Evolutionary conservation across 2,797 vertebrate species (phyloP).

Genomic region (Rallus crepitans): DNA sequence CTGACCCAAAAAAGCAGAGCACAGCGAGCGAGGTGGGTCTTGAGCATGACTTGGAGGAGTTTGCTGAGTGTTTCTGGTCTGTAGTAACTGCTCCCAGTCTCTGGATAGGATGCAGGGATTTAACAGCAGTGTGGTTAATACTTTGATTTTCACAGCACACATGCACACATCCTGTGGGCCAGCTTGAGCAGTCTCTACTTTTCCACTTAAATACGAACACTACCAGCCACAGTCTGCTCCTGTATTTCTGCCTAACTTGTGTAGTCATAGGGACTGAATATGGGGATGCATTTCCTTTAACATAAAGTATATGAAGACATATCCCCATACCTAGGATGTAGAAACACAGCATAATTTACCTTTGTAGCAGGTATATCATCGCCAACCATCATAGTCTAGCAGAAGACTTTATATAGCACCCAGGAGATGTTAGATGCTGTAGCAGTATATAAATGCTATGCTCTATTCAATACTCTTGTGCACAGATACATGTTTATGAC

Average conservation of each 20-base stretch:
- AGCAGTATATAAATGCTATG: not conserved
- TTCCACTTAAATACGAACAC: not conserved
- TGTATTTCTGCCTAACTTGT: not conserved
- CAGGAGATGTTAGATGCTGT: not conserved
- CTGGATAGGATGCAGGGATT: not conserved
- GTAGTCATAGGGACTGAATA: not conserved
- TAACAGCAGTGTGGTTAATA: not conserved
- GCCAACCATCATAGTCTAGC: not conserved
- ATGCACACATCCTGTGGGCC: not conserved
- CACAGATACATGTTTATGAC: not conserved
- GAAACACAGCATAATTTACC: not conserved
- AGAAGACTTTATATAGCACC: not conserved
- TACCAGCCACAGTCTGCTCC: not conserved
- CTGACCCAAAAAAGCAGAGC: not conserved
- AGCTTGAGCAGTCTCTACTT: not conserved
- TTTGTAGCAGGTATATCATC: not conserved
- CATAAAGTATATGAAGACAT: not conserved
- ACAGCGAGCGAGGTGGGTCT: accelerated
- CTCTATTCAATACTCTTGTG: not conserved
- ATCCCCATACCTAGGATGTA: not conserved
- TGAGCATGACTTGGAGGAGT: not conserved
- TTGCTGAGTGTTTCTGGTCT: not conserved
- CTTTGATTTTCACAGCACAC: not conserved
- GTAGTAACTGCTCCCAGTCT: not conserved
- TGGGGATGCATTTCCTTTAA: not conserved